Conservation (phyloP, 2,113 vertebrate genomes). For the Steatornis caripensis region DNA sequence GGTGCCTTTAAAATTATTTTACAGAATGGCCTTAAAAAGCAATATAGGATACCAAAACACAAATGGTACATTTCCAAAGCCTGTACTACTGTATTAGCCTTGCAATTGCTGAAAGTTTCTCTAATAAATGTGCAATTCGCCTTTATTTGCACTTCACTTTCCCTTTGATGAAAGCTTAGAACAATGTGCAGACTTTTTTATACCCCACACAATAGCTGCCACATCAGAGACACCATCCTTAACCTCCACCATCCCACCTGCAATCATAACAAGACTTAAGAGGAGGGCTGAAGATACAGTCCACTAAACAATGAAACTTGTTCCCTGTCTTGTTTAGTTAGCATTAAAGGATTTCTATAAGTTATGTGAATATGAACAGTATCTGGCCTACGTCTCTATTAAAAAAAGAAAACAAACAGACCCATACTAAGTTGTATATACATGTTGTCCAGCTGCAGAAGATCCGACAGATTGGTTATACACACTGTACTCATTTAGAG, state of each 20-base stretch:
- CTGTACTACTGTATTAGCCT: neutral
- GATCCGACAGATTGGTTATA: neutral
- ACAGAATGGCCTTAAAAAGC: neutral
- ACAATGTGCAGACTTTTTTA: neutral
- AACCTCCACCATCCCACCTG: neutral
- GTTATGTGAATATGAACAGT: neutral
- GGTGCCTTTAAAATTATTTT: neutral
- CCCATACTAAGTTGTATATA: neutral
- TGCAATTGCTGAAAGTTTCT: neutral
- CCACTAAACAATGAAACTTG: neutral
- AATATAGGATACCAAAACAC: neutral
- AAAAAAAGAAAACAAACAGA: neutral
- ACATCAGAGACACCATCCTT: neutral
- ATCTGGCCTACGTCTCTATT: neutral
- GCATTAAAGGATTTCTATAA: neutral
- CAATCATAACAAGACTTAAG: neutral
- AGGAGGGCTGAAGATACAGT: neutral
- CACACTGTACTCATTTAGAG: neutral
- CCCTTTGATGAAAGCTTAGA: neutral
- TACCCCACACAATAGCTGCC: neutral
- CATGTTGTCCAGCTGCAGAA: neutral
- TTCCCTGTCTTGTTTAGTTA: neutral
- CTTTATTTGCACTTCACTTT: neutral
- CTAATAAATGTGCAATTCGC: neutral
- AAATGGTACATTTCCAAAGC: neutral